Percentiles rank a stretch among this genome's conserved stretches.
phyloP scores from a whole-genome alignment of 2,113 vertebrate genomes.

The Caranx ignobilis region DNA sequence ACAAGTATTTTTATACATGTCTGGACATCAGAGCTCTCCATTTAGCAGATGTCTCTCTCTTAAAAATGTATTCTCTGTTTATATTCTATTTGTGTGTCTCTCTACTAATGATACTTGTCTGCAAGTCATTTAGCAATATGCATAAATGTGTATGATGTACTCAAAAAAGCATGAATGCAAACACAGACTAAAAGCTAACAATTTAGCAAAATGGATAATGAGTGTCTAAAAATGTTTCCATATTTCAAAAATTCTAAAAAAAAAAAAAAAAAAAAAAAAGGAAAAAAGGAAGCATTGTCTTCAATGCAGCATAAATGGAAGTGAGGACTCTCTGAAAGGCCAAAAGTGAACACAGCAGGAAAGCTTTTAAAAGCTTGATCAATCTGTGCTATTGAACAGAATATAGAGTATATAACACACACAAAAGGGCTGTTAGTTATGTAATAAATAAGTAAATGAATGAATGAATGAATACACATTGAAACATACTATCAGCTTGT shows the following conservation, averaged over 20 bases:
- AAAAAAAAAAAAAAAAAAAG: too few species aligned
- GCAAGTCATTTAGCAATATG: not conserved
- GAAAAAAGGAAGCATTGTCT: not conserved
- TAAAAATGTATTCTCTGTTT: too few species aligned
- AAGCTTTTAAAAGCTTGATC: constrained; percentile 29
- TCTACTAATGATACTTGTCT: too few species aligned
- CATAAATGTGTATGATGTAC: not conserved
- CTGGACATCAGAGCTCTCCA: not conserved
- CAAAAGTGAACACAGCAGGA: constrained; percentile 16
- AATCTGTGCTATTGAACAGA: constrained; percentile 4
- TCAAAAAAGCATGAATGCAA: not conserved
- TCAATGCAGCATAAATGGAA: not conserved
- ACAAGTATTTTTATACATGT: not conserved
- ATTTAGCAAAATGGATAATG: not conserved
- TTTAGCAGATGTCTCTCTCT: not conserved
- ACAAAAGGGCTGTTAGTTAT: not conserved
- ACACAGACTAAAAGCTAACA: not conserved
- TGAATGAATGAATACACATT: too few species aligned
- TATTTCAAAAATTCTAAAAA: not conserved
- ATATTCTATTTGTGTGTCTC: too few species aligned
- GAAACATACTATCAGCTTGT: not conserved
- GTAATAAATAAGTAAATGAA: not conserved
- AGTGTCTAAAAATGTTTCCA: not conserved
- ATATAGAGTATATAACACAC: not conserved
- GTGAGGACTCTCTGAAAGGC: constrained; percentile 29